Conservation (phyloP, 2,113 vertebrate species). For the Mesitornis unicolor region DNA sequence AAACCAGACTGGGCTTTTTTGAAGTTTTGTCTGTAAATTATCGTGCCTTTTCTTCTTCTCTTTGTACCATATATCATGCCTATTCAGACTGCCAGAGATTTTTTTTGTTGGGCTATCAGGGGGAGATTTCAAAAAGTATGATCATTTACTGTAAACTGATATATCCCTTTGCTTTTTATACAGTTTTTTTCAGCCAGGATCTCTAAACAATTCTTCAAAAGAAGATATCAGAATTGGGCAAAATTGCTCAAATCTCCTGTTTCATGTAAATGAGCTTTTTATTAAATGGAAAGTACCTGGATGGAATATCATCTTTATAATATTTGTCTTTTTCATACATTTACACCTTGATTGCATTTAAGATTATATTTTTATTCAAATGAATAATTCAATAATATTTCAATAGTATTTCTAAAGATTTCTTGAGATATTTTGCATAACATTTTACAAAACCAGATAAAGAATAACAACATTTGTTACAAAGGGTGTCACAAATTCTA, state of each 20-base stretch:
- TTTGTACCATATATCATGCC: background rate
- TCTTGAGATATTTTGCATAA: background rate
- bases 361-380: background rate
- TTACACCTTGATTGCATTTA: background rate
- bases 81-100: background rate
- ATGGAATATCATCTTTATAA: background rate
- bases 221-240: background rate
- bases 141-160: background rate
- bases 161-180: background rate
- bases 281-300: background rate
- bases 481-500: no score
- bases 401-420: background rate
- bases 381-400: background rate
- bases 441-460: background rate
- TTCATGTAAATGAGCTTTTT: background rate
- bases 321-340: background rate
- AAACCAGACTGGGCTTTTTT: background rate
- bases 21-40: background rate
- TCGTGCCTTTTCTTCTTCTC: background rate
- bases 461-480: no score
- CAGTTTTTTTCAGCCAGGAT: background rate
- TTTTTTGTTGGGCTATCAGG: background rate
- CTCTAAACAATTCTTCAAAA: background rate
- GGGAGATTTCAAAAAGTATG: rapidly evolving
- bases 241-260: background rate